phyloP scores from a whole-genome alignment of 37 sponge, comb jelly and placozoan species.

The Halisarca cf. caerulea region DNA sequence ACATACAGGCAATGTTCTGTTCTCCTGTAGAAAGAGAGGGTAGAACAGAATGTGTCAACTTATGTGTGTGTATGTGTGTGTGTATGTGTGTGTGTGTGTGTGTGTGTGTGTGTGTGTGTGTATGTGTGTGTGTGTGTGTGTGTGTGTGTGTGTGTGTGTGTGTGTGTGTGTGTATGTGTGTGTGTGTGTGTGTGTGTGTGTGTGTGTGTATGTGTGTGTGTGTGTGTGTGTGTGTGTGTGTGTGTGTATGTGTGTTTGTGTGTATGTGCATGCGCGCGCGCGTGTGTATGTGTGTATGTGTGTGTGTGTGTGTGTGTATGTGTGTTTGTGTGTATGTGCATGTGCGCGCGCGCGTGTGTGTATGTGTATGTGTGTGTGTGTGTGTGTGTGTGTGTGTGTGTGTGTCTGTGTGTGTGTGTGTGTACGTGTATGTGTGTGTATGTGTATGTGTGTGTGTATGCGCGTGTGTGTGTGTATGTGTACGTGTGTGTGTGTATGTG shows the following conservation, averaged over 20 bases:
- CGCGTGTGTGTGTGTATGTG: too few relatives aligned
- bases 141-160: slow-evolving; percentile 45
- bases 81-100: background rate
- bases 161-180: slow-evolving; percentile 43
- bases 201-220: slow-evolving; percentile 43
- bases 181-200: slow-evolving; percentile 45
- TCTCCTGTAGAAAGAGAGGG: too few relatives aligned
- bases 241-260: slow-evolving; percentile 15
- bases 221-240: slow-evolving; percentile 41
- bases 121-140: slow-evolving; percentile 29
- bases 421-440: too few relatives aligned
- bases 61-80: background rate
- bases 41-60: background rate
- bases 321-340: too few relatives aligned
- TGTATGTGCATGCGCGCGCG: slow-evolving; percentile 26
- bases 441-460: too few relatives aligned
- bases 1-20: too few relatives aligned
- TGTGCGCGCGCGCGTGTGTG: too few relatives aligned
- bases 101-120: background rate
- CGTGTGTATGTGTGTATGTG: slow-evolving; percentile 32
- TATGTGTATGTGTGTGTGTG: too few relatives aligned
- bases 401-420: too few relatives aligned
- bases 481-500: too few relatives aligned
- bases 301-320: too few relatives aligned
- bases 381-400: too few relatives aligned